A percentile compares a stretch with the other conserved stretches of the same genome.
Conservation (phyloP, 2,113 vertebrate species). For the Hippocampus abdominalis region DNA sequence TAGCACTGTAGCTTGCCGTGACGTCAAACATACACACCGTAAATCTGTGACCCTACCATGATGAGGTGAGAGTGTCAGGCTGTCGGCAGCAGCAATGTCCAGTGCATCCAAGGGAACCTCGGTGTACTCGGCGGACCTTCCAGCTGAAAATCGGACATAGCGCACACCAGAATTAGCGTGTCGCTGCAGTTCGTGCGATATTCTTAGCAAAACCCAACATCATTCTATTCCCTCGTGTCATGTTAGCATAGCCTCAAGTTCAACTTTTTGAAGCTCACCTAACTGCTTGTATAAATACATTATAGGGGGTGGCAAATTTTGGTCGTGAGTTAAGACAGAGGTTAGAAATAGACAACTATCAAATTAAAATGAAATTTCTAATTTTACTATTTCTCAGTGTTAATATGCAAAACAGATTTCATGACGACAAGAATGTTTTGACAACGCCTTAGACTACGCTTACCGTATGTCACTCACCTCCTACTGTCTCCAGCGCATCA, state of each 20-base stretch:
- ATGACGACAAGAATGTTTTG: background rate
- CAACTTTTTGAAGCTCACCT: background rate
- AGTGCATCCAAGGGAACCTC: constrained; percentile 85
- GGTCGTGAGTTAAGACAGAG: background rate
- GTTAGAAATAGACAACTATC: background rate
- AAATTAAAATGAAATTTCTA: background rate
- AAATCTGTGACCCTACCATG: constrained; percentile 66
- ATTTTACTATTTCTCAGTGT: background rate
- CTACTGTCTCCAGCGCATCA: constrained; percentile 40
- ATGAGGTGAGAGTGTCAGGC: constrained; percentile 79
- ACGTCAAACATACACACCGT: background rate
- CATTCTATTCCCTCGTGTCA: background rate
- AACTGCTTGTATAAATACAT: background rate
- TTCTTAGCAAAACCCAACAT: background rate
- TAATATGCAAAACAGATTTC: background rate
- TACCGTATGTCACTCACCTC: constrained; percentile 41
- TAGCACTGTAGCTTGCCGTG: background rate
- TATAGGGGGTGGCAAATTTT: background rate
- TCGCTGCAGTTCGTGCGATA: background rate
- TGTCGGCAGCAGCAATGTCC: constrained; percentile 83
- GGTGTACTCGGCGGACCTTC: constrained; percentile 77
- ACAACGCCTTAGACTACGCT: background rate
- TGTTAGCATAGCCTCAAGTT: background rate
- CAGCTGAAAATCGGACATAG: constrained; percentile 21
- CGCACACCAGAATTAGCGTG: background rate